Base-by-base conservation (phyloP, 1,140 invertebrate genomes). In the Drosophila mauritiana region DNA sequence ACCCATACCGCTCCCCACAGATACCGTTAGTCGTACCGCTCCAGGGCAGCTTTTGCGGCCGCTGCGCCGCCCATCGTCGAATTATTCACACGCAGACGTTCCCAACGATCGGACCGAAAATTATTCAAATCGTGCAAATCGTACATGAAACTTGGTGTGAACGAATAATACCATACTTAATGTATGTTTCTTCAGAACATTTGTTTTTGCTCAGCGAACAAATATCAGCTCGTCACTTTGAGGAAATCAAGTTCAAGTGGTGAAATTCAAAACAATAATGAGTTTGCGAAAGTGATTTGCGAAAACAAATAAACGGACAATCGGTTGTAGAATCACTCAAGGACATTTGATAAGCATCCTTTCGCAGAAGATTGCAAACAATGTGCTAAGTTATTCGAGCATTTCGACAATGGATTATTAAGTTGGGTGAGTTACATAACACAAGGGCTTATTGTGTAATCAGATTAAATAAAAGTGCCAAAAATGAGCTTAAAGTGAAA, bases 1-100 rank as follows among this genome's bases (percentile, higher is more conserved):
- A 39, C 43, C 20, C 43, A 46, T 13, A 51, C 48, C 48, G 48
- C 48, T 51, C 27, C 48, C 40, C 64, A 54, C 4, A 46, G 58
- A 51, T 17, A 34, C 48, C 48, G 48, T 51, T 51, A 51, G 48
- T 46, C 61, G 70, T 54, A 55, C 42, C 52, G 37, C 59, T 69
- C 36, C 74, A 72, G 68, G 69, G 67, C 83, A 86, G 75, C 76
- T 76, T 73, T 88, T 83, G 80, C 83, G 70, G 78, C 76, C 40
- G 83, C 64, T 76, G 70, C 59, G 70, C 59, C 53, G 72, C 49
- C 54, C 79, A 56, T 61, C 67, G 68, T 53, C 46, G 52, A 80
- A 77, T 89, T 88, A 88, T 88, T 88, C 79, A 88, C 55, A 80
- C 76, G 63, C 76, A 88, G 83, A 73, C 84, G 79, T 76, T 83